Base-by-base conservation (phyloP, 2,888 invertebrate genomes). In the Sympetrum striolatum region DNA sequence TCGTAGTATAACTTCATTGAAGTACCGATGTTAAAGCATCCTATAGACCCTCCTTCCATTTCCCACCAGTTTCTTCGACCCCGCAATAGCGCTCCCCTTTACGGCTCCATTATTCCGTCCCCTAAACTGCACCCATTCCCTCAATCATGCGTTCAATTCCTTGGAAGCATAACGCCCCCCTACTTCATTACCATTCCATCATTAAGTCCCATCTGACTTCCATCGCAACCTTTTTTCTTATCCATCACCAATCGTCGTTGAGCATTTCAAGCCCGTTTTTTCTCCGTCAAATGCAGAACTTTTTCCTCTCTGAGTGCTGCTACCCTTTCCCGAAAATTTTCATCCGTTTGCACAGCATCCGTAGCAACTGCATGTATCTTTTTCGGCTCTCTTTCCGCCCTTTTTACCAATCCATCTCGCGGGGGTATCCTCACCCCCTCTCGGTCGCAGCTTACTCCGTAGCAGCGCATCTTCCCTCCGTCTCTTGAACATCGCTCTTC, bases 21-120 rank as follows among this genome's bases (percentile, higher is more conserved):
- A 86, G 86, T 86, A 86, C 86, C 86, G 25, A 37, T 60, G 58
- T 58, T 86, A 60, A 86, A 86, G 86, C 60, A 37, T 86, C 86
- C 86, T 73, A 86, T 86, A 64, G 60, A 86, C 58, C 60, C 60
- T 86, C 86, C 37, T 86, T 64, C 86, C 60, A 60, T n/a, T 86
- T 39, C 86, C 86, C 86, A 86, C 86, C 86, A 86, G 60, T 86
- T 86, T 37, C 86, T 60, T 64, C 73, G 25, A 25, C 73, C 73
- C 14, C 31, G 73, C 25, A 25, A 64, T 25, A 64, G 64, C 73
- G 73, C 10, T 31, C 73, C 31, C 25, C 73, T 31, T 73, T 73
- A 73, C 73, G 31, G 31, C 73, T 31, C 73, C 73, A 31, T 73
- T 73, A 73, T 73, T 73, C 73, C 31, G 31, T 12, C 10, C 31